These are phyloP conservation scores for Oriolus oriolus DNA, from an alignment of 2,113 vertebrate species.

Conservation along the genomic window DNA sequence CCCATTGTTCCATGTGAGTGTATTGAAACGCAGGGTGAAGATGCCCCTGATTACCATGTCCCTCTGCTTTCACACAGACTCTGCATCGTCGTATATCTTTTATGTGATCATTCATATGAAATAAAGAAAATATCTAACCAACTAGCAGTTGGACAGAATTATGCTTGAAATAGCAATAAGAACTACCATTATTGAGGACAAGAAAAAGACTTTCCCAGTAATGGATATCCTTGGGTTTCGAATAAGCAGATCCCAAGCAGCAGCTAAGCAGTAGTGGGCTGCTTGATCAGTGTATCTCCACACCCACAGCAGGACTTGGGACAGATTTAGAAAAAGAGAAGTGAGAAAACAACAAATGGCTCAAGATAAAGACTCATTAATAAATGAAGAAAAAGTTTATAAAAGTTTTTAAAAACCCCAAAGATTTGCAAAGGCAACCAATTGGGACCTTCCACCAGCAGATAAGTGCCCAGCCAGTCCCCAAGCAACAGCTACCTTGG, in stretches of 20 bases:
- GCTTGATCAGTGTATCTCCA: not conserved
- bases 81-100: not conserved
- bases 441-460: not conserved
- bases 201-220: not conserved
- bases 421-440: not conserved
- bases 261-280: not conserved
- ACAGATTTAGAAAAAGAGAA: not conserved
- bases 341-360: not conserved
- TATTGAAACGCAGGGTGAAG: not conserved
- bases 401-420: fast-evolving
- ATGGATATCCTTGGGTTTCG: not conserved
- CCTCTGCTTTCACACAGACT: not conserved
- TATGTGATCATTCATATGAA: not conserved
- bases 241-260: not conserved
- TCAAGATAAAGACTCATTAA: not conserved
- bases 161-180: not conserved
- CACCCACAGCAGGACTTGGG: not conserved
- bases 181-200: not conserved
- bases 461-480: not conserved
- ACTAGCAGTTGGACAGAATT: not conserved
- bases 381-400: not conserved
- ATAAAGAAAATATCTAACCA: not conserved
- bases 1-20: not conserved
- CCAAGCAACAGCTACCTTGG: not conserved
- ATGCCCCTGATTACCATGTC: not conserved